Evolutionary conservation across 2,888 invertebrate genomes (phyloP), one percentile per base, ranked within the genome.

Genomic region (Adela reaumurella): DNA sequence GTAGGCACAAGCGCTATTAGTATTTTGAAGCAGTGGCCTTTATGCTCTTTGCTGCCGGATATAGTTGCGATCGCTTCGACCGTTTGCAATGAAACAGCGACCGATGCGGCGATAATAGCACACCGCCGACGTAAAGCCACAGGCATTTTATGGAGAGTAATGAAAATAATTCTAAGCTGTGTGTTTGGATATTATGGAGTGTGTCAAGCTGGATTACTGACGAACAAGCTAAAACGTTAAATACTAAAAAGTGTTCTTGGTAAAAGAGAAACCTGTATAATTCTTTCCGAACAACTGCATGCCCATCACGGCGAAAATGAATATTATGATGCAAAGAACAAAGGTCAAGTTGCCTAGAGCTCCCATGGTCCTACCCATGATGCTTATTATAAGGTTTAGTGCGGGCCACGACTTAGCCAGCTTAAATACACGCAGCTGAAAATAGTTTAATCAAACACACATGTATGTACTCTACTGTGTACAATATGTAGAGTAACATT

Each of bases 271-370:
- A 87, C 87, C 88, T 76, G 83, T 84, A 74, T 94, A 94, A 74
- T 92, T 90, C 72, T 90, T 90, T 62, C 93, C 93, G 81, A 95
- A 95, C 62, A 95, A 84, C 77, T 95, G 94, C 92, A 94, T 95
- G 60, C 95, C 95, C 94, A 95, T 94, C 64, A 95, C 94, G 74
- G 95, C 95, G 74, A 95, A 96, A 78, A 95, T 95, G 84, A 95
- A 95, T 82, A 95, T 93, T 79, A 95, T 94, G 80, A 96, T 96
- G 74, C 91, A 92, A 74, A 95, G 84, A 66, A 95, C 94, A 82
- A 95, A 93, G 63, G 94, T 94, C 78, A 95, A 83, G 83, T 95
- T 95, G 82, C 92, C 94, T 80, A 96, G 83, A 67, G 95, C 95
- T 67, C 94, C 95, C 83, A 95, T 89, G 45, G 95, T 94, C 81